Conservation (phyloP, 2,113 vertebrate genomes). For the Psittacus erithacus region DNA sequence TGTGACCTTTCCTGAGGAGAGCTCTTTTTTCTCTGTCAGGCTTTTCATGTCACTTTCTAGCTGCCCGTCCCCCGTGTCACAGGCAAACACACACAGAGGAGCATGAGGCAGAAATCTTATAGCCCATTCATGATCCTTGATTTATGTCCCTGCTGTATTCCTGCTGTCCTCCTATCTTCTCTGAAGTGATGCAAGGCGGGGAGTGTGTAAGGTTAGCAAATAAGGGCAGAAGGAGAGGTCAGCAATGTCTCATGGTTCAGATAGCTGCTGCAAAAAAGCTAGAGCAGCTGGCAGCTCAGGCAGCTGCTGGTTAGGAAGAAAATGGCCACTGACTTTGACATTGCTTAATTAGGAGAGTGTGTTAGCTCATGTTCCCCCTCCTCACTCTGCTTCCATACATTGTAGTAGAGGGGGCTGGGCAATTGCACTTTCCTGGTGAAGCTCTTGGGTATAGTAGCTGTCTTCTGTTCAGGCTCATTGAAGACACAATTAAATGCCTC, state of each 20-base stretch:
- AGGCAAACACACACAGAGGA: background rate
- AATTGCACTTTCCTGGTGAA: background rate
- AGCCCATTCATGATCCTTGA: constrained; percentile 40
- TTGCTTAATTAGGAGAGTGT: constrained; percentile 8
- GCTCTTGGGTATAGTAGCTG: background rate
- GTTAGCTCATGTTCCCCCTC: background rate
- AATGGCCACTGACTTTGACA: constrained; percentile 17
- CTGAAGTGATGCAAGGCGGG: background rate
- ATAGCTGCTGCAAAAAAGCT: background rate
- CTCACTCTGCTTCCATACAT: background rate
- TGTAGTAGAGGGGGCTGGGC: background rate
- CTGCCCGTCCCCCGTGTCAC: background rate
- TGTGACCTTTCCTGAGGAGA: background rate
- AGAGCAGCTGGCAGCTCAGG: constrained; percentile 8
- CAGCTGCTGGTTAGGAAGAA: constrained; percentile 22
- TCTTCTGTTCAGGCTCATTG: constrained; percentile 6
- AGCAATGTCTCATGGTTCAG: background rate
- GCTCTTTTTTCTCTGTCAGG: background rate
- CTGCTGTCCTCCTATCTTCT: constrained; percentile 1
- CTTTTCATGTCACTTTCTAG: background rate
- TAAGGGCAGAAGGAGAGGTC: background rate
- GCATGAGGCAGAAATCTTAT: background rate
- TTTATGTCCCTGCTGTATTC: constrained; percentile 32
- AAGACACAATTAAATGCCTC: constrained; percentile 28
- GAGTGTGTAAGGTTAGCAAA: background rate